A percentile compares a stretch with the other conserved stretches of the same genome.
phyloP scores from a whole-genome alignment of 2,113 vertebrate species.

The Setophaga kirtlandii region DNA sequence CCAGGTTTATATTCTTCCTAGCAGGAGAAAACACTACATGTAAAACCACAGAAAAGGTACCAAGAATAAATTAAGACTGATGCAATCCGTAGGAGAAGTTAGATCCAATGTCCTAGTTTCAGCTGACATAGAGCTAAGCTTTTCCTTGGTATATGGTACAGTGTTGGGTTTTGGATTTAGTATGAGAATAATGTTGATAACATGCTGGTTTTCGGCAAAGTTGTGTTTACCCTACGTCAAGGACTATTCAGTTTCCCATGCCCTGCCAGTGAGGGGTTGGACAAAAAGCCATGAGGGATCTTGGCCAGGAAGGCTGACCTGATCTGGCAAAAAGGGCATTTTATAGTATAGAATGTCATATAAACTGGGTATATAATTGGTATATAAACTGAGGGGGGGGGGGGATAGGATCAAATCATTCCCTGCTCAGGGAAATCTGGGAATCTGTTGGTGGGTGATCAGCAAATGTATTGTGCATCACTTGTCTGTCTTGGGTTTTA shows the following conservation, averaged over 20 bases:
- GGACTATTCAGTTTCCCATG: background rate
- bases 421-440: background rate
- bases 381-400: background rate
- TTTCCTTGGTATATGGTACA: background rate
- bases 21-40: background rate
- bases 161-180: background rate
- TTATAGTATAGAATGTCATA: background rate
- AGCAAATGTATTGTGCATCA: background rate
- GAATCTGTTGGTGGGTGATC: background rate
- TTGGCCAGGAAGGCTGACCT: background rate
- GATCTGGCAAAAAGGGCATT: background rate
- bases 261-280: background rate
- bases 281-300: background rate
- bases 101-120: background rate
- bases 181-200: background rate
- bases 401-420: background rate
- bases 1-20: background rate
- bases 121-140: background rate
- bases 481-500: background rate
- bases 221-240: background rate
- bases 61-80: background rate
- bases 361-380: no score
- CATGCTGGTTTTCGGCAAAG: background rate
- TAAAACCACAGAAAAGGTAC: background rate
- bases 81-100: background rate